A percentile compares a stretch with the other conserved stretches of the same genome.
These are phyloP conservation scores for Leptoteleia sp. DNA, from an alignment of 1,140 invertebrate species.

Conservation along the genomic window DNA sequence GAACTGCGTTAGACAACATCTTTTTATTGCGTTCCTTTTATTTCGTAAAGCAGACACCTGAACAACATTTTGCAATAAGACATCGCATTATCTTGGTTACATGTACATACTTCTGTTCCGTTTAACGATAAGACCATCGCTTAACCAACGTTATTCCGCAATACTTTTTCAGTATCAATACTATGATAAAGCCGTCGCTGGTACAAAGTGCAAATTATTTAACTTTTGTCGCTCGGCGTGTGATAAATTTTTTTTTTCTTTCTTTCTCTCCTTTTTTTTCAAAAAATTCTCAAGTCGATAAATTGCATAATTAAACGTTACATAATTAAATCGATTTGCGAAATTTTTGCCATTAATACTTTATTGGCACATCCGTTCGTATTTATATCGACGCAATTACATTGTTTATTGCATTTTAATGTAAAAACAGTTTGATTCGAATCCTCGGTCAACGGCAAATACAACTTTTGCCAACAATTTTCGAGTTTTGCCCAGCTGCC, in stretches of 20 bases:
- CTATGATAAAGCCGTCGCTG: slow-evolving; percentile 36
- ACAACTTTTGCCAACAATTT: too few relatives aligned
- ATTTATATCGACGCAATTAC: too few relatives aligned
- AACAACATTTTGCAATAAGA: slow-evolving; percentile 51
- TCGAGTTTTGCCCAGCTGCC: too few relatives aligned
- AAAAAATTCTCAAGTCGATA: not conserved
- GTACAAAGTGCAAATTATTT: slow-evolving; percentile 53
- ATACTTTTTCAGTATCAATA: slow-evolving; percentile 52
- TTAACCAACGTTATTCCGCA: slow-evolving; percentile 56
- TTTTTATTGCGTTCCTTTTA: slow-evolving; percentile 28
- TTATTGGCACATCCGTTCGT: too few relatives aligned
- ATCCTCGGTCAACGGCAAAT: too few relatives aligned
- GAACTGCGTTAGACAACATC: not conserved
- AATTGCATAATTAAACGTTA: not conserved
- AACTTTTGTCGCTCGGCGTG: slow-evolving; percentile 26
- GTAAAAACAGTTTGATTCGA: too few relatives aligned
- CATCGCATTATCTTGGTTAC: slow-evolving; percentile 58
- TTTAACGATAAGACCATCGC: slow-evolving; percentile 53
- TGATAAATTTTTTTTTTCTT: slow-evolving; percentile 25
- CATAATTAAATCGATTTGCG: not conserved
- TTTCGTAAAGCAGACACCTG: slow-evolving; percentile 55
- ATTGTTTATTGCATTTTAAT: too few relatives aligned
- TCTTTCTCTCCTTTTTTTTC: too few relatives aligned
- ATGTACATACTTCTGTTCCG: slow-evolving; percentile 61
- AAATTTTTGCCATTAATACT: too few relatives aligned